These are phyloP conservation scores for Charanyca ferruginea DNA, from an alignment of 2,888 invertebrate genomes.

Conservation along the genomic window DNA sequence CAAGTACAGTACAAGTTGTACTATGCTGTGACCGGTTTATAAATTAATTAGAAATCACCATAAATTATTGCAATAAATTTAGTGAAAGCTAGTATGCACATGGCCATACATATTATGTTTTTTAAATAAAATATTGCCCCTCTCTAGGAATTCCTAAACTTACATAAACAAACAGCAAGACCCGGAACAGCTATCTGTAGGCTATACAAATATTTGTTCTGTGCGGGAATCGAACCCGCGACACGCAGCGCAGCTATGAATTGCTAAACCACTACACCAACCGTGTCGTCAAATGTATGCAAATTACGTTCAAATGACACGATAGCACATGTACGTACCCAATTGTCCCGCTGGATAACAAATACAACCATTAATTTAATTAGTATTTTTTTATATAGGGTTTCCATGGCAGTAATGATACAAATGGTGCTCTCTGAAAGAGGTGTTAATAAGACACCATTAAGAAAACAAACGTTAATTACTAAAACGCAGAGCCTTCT, in stretches of 20 bases:
- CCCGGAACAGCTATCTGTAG: too few species aligned
- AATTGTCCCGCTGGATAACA: background rate
- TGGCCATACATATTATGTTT: conserved; percentile 12
- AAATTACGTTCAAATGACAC: conserved; percentile 45
- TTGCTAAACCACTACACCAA: too few species aligned
- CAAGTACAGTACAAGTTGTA: too few species aligned
- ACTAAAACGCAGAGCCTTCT: conserved; percentile 29
- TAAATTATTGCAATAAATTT: conserved; percentile 33
- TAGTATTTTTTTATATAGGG: background rate
- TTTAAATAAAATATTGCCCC: too few species aligned
- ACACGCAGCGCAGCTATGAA: too few species aligned
- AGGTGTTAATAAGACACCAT: conserved; percentile 42
- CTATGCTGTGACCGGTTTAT: conserved; percentile 14
- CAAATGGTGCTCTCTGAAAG: conserved; percentile 20
- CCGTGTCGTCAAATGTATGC: too few species aligned
- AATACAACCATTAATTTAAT: background rate
- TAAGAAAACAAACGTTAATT: conserved; percentile 47
- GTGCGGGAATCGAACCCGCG: too few species aligned
- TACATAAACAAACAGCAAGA: too few species aligned
- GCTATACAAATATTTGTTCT: too few species aligned
- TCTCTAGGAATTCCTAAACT: too few species aligned
- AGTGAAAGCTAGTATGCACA: conserved; percentile 6
- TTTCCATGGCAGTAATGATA: conserved; percentile 30
- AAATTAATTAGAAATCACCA: conserved; percentile 40
- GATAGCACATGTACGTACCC: background rate